Evolutionary conservation across 2,797 vertebrate species (phyloP).

Genomic region (Sandelia bainsii): DNA sequence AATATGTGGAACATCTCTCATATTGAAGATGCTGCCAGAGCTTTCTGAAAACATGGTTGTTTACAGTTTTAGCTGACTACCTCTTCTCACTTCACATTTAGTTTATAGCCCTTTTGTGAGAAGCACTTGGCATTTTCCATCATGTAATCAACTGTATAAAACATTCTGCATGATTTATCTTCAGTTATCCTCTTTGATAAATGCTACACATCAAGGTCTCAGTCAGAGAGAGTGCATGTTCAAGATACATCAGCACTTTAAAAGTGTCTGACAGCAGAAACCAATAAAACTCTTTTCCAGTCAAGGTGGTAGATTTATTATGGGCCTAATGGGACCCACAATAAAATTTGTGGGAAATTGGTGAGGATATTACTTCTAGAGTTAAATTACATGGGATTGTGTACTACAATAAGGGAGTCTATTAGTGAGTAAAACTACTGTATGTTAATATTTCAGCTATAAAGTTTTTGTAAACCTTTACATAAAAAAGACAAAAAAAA

Average conservation of each 20-base stretch:
- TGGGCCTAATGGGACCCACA: background rate
- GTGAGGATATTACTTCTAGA: background rate
- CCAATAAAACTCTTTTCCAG: constrained; percentile 13
- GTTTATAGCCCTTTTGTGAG: background rate
- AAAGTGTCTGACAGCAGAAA: constrained; percentile 23
- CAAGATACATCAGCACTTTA: constrained; percentile 17
- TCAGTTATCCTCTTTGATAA: background rate
- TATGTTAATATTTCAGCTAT: background rate
- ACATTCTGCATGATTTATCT: background rate
- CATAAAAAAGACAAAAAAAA: no score
- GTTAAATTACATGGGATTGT: background rate
- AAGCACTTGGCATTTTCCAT: constrained; percentile 6
- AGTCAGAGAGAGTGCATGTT: constrained; percentile 8
- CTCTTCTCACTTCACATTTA: background rate
- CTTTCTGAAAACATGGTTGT: constrained; percentile 12
- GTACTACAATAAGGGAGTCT: background rate
- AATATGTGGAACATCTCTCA: constrained; percentile 24
- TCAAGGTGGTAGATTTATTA: constrained; percentile 7
- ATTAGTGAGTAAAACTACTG: background rate
- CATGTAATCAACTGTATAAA: background rate
- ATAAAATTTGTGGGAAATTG: background rate
- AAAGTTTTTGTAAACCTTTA: background rate
- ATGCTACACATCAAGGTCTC: background rate
- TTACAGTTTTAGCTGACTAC: constrained; percentile 6
- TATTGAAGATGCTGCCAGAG: constrained; percentile 1